Percentiles rank a stretch among this genome's conserved stretches.
Evolutionary conservation across 2,113 vertebrate genomes (phyloP).

Genomic region (Gallinago paraguaiae): DNA sequence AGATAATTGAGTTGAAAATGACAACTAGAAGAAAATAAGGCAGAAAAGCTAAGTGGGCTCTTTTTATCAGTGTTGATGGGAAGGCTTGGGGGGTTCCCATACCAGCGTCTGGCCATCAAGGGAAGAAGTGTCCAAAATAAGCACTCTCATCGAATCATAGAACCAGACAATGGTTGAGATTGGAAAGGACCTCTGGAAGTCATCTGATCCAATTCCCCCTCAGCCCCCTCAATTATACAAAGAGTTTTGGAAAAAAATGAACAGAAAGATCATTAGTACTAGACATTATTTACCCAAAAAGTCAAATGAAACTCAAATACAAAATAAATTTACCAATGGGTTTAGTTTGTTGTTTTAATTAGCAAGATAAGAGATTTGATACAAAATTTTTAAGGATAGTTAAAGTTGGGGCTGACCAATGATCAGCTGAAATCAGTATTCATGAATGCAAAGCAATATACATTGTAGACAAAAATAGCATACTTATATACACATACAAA

Average conservation of each 20-base stretch:
- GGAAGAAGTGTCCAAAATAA: neutral
- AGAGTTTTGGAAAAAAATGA: neutral
- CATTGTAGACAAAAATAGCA: neutral
- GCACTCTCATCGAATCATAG: neutral
- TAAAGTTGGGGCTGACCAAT: neutral
- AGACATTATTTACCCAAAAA: neutral
- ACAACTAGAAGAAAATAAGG: neutral
- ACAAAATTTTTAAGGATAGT: neutral
- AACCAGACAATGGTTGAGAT: neutral
- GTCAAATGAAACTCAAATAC: neutral
- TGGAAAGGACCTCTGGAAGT: neutral
- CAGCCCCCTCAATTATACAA: rapidly evolving
- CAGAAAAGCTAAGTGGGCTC: neutral
- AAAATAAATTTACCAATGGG: neutral
- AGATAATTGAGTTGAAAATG: neutral
- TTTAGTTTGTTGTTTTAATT: neutral
- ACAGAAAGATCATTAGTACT: neutral
- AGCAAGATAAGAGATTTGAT: neutral
- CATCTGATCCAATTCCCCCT: neutral
- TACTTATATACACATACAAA: neutral
- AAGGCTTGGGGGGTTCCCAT: rapidly evolving
- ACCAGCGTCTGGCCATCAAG: neutral
- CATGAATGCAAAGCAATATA: neutral
- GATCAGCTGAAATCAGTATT: neutral
- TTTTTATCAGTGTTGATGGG: neutral